Evolutionary conservation across 92 coral and sea anemone species (phyloP), one percentile per base, ranked within the genome.

Genomic region (Porites cylindrica): DNA sequence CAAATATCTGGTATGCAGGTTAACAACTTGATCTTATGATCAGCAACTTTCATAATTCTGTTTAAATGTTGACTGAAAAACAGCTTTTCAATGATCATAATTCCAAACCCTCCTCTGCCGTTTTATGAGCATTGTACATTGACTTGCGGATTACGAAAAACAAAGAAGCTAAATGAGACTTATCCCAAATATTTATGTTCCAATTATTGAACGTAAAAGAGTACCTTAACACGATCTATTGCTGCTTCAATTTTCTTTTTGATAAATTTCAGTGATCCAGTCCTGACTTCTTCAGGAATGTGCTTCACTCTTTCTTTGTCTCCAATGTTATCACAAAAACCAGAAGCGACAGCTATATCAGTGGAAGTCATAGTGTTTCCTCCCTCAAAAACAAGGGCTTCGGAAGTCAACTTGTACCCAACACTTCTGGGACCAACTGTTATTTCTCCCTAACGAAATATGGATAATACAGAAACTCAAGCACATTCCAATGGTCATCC

Each of bases 181-280:
- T 7, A 9, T 13, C 60, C 60, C 60, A 9, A 54, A 56, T 56
- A 56, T 10, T 56, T 10, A 56, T 56, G 11, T 10, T 56, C 11
- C 13, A 10, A 56, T 11, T 56, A 9, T 10, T 56, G 11, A 13
- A 66, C 13, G 13, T 17, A 1, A 78, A 8, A n/a, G 4, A 76
- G 56, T 88, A 95, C 99, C 98, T 97, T 97, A 73, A 97, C 98
- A 76, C 92, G 97, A 76, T 97, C 99, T 52, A 97, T 70, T 50
- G 95, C 91, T 50, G 72, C 89, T 77, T 95, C 99, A 26, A 93
- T 77, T 91, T 90, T 88, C 77, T 80, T 79, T 53, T 89, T 91
- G 17, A 97, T 87, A 64, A 72, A 76, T 16, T 63, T 77, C 79
- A 97, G 77, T 6, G 93, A 90, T 38, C 64, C 62, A 29, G 26